These are phyloP conservation scores for Aldrovandia affinis DNA, from an alignment of 2,797 vertebrate species.

Conservation along the genomic window DNA sequence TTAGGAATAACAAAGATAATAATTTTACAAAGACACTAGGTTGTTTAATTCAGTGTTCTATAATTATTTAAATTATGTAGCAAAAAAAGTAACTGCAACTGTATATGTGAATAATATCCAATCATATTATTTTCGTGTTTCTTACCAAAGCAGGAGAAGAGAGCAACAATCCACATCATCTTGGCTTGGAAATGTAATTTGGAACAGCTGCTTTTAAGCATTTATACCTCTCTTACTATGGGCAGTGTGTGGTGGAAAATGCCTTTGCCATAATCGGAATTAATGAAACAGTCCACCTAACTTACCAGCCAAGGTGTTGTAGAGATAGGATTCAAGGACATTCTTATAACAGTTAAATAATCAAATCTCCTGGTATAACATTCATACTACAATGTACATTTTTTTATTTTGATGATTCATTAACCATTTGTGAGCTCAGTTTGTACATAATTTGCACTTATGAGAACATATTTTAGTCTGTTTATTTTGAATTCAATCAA, in stretches of 20 bases:
- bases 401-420: neutral
- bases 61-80: too few species aligned
- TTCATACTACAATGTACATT: neutral
- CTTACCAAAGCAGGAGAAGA: conserved; percentile 64
- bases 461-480: neutral
- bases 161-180: conserved; percentile 58
- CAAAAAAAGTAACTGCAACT: too few species aligned
- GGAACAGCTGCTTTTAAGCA: conserved; percentile 22
- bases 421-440: neutral
- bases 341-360: neutral
- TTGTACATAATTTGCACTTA: neutral
- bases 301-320: neutral
- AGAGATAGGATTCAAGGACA: conserved; percentile 2
- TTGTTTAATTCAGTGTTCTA: too few species aligned
- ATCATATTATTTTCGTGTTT: neutral
- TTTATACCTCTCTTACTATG: conserved; percentile 55
- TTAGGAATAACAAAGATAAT: neutral
- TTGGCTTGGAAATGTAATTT: conserved; percentile 38
- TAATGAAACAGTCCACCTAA: neutral
- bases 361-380: neutral
- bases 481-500: neutral
- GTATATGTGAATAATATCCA: neutral
- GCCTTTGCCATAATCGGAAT: neutral
- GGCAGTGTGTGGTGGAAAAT: neutral
- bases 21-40: too few species aligned